Percentiles rank a stretch among this genome's conserved stretches.
Conservation (phyloP, 1,140 invertebrate species). For the Amphibalanus amphitrite region DNA sequence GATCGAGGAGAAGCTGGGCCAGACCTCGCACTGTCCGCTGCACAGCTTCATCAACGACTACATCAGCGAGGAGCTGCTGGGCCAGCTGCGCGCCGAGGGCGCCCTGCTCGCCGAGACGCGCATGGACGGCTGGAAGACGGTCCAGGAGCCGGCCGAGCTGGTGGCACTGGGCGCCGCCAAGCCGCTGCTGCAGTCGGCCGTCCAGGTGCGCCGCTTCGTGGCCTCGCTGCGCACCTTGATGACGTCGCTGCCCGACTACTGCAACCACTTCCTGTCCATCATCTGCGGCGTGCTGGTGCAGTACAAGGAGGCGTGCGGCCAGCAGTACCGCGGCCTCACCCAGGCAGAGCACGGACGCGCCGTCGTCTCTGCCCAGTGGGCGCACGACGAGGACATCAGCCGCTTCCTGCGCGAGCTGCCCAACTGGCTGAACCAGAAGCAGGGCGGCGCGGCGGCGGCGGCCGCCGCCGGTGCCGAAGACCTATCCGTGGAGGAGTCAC, state of each 20-base stretch:
- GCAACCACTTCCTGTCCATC: slow-evolving; percentile 47
- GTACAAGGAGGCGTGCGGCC: slow-evolving; percentile 56
- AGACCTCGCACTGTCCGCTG: slow-evolving; percentile 41
- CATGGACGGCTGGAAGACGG: slow-evolving; percentile 14
- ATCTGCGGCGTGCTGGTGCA: slow-evolving; percentile 47
- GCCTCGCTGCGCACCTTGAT: slow-evolving; percentile 48
- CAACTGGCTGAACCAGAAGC: slow-evolving; percentile 61
- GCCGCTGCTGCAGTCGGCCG: slow-evolving; percentile 47
- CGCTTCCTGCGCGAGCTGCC: slow-evolving; percentile 68
- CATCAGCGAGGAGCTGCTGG: slow-evolving; percentile 44
- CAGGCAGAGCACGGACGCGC: slow-evolving; percentile 38
- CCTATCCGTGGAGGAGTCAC: slow-evolving; percentile 20
- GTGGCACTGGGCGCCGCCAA: slow-evolving; percentile 39
- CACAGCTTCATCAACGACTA: slow-evolving; percentile 56
- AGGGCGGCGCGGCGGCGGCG: slow-evolving; percentile 15
- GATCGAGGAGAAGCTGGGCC: slow-evolving; percentile 47
- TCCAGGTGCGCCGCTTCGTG: slow-evolving; percentile 46
- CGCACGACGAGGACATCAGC: slow-evolving; percentile 86
- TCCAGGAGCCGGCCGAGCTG: slow-evolving; percentile 39
- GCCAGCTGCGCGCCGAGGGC: slow-evolving; percentile 19
- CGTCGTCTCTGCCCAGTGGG: slow-evolving; percentile 77
- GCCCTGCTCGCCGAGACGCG: slow-evolving; percentile 14
- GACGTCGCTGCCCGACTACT: slow-evolving; percentile 48
- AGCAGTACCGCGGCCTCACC: slow-evolving; percentile 54
- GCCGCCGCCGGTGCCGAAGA: slow-evolving; percentile 22